phyloP scores from a whole-genome alignment of 2,888 invertebrate genomes.

The Crepidodera aurea region DNA sequence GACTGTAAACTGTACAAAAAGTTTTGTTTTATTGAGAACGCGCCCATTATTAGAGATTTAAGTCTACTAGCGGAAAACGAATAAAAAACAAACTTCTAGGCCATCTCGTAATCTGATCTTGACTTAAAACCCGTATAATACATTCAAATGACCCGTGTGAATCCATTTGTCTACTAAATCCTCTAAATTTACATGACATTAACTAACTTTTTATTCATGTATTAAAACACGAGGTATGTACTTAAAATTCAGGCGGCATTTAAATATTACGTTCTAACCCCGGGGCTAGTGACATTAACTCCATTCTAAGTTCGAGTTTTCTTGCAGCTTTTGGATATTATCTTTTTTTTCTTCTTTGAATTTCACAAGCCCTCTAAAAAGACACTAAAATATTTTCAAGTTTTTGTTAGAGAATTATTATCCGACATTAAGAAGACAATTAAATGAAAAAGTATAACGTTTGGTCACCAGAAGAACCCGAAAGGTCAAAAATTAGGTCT shows the following conservation, averaged over 20 bases:
- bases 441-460: no score
- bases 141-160: constrained; percentile 36
- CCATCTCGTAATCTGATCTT: constrained; percentile 25
- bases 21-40: no score
- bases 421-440: no score
- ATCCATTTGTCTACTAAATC: constrained; percentile 34
- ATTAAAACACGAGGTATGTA: constrained; percentile 26
- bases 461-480: no score
- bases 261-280: constrained; percentile 17
- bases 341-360: constrained; percentile 5
- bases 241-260: constrained; percentile 34
- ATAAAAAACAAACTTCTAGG: constrained; percentile 10
- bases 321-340: constrained; percentile 1
- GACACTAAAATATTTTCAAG: background rate
- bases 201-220: constrained; percentile 39
- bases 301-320: background rate
- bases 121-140: constrained; percentile 24
- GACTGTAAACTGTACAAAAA: no score
- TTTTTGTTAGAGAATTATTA: background rate
- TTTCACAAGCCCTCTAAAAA: background rate
- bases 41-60: no score
- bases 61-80: no score
- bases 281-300: constrained; percentile 15
- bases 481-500: no score
- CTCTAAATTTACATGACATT: constrained; percentile 38